Evolutionary conservation across 2,888 invertebrate genomes (phyloP).

Genomic region (Celastrina argiolus): DNA sequence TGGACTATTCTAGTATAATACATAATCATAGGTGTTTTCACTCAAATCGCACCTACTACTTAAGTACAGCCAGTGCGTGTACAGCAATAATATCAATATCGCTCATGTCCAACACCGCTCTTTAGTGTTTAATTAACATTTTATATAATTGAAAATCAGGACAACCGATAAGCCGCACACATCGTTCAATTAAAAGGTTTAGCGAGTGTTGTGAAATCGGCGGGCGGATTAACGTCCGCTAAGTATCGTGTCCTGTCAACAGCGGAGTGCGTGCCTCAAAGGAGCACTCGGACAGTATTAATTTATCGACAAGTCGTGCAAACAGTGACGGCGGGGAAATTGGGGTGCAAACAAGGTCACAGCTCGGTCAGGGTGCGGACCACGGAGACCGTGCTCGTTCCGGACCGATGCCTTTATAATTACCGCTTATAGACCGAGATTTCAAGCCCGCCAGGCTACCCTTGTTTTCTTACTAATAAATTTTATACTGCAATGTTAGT

Average conservation of each 20-base stretch:
- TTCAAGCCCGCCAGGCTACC: no score
- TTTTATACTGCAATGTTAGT: no score
- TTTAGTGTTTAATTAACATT: constrained; percentile 9
- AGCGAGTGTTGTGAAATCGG: constrained; percentile 11
- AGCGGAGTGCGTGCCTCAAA: constrained; percentile 49
- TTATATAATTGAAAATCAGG: neutral
- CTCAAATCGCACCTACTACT: no score
- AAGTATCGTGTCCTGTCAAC: constrained; percentile 32
- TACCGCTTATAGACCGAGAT: neutral
- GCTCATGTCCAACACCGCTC: neutral
- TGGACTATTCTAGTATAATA: no score
- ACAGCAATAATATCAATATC: neutral
- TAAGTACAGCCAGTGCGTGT: no score
- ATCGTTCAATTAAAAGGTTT: constrained; percentile 18
- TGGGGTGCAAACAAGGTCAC: constrained; percentile 75
- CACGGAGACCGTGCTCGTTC: constrained; percentile 60
- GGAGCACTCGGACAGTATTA: constrained; percentile 60
- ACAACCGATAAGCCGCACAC: constrained; percentile 1
- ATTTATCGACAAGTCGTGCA: constrained; percentile 72
- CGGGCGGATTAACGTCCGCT: constrained; percentile 20
- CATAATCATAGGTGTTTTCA: no score
- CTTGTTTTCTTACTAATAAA: no score
- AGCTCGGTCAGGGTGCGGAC: constrained; percentile 48
- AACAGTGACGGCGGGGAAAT: constrained; percentile 71
- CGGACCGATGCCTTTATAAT: constrained; percentile 39